Evolutionary conservation across 2,113 vertebrate species (phyloP).

Genomic region (Noturus placidus): DNA sequence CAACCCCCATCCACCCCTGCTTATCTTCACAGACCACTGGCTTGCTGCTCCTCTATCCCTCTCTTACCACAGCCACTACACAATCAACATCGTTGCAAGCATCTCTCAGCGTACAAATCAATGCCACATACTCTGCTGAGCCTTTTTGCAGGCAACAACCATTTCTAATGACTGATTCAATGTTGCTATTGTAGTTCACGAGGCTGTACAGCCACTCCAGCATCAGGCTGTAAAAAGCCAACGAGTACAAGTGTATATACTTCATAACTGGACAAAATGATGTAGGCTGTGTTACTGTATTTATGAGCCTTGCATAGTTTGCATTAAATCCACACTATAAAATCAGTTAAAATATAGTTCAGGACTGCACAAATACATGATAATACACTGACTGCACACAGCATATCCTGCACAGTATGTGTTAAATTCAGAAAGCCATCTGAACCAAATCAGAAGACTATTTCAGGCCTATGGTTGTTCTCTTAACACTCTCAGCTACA

Average conservation of each 20-base stretch:
- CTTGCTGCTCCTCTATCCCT: neutral
- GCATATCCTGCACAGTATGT: neutral
- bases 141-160: slow-evolving; percentile 34
- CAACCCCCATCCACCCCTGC: neutral
- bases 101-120: slow-evolving; percentile 25
- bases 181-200: neutral
- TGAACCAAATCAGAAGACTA: neutral
- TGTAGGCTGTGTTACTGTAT: neutral
- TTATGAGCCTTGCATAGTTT: neutral
- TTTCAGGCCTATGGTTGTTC: neutral
- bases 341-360: neutral
- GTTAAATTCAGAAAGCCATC: neutral
- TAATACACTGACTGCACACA: neutral
- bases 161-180: slow-evolving; percentile 29
- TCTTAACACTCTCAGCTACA: neutral
- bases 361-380: neutral
- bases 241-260: neutral
- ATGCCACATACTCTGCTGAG: slow-evolving; percentile 11
- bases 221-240: neutral
- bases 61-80: neutral
- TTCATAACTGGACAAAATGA: slow-evolving; percentile 6
- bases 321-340: neutral
- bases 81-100: slow-evolving; percentile 3
- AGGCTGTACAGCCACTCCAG: neutral
- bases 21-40: slow-evolving; percentile 10